A percentile compares a stretch with the other conserved stretches of the same genome.
Evolutionary conservation across 2,888 invertebrate species (phyloP).

Genomic region (Cataglyphis cursor): DNA sequence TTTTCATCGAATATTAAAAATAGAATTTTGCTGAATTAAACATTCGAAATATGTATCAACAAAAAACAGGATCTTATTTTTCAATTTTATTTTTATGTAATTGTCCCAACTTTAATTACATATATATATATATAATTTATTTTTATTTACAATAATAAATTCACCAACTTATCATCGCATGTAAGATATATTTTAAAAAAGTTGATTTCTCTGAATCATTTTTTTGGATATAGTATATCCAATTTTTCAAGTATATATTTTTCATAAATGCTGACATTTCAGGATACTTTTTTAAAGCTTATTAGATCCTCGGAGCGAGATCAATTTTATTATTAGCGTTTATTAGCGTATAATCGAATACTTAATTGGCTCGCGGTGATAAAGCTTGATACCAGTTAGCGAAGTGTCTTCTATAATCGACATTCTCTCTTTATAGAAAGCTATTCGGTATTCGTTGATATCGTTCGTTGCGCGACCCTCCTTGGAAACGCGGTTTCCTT

Average conservation of each 20-base stretch:
- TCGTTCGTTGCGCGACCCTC: background rate
- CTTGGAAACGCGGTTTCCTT: conserved; percentile 30
- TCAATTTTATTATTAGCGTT: background rate
- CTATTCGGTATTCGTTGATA: conserved; percentile 7
- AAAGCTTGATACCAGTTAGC: background rate
- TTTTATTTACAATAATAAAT: conserved; percentile 5
- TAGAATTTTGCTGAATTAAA: background rate
- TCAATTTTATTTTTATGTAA: background rate
- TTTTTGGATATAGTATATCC: background rate
- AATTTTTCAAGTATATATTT: background rate
- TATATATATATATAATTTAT: background rate
- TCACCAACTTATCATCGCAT: background rate
- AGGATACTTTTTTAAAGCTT: background rate
- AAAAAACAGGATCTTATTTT: background rate
- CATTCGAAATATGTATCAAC: background rate
- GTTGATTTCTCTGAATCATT: background rate
- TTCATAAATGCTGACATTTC: background rate
- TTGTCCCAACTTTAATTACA: background rate
- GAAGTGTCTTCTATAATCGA: background rate
- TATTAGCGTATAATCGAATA: background rate
- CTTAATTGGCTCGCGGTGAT: background rate
- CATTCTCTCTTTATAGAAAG: background rate
- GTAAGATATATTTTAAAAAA: background rate
- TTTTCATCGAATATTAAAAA: background rate
- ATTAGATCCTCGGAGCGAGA: background rate